A percentile compares a stretch with the other conserved stretches of the same genome.
These are phyloP conservation scores for Masnerella sp. DNA, from an alignment of 2,888 invertebrate species.

Conservation along the genomic window DNA sequence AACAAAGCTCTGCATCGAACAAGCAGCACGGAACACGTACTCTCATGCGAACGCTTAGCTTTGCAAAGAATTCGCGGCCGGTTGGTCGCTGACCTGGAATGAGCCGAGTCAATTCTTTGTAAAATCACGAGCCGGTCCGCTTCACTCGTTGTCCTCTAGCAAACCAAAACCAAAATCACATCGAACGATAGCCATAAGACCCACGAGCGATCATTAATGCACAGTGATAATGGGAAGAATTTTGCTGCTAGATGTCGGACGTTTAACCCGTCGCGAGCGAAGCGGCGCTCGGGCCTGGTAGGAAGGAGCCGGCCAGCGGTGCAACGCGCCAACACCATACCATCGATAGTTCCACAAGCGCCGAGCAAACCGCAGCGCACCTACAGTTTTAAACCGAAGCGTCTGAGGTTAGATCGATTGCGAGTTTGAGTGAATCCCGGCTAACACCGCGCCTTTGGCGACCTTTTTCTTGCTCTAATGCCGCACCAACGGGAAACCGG, in stretches of 20 bases:
- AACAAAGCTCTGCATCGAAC: conserved; percentile 5
- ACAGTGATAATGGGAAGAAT: conserved; percentile 56
- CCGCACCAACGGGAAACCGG: not conserved
- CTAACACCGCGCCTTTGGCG: conserved; percentile 60
- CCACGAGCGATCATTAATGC: conserved; percentile 1
- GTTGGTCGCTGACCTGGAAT: conserved; percentile 32
- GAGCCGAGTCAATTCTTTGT: conserved; percentile 28
- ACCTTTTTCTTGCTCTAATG: not conserved
- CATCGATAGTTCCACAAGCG: conserved; percentile 72
- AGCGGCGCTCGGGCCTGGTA: conserved; percentile 70
- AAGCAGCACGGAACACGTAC: conserved; percentile 5
- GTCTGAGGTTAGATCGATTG: conserved; percentile 75
- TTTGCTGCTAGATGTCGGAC: conserved; percentile 74
- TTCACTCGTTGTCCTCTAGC: conserved; percentile 23
- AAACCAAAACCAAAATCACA: not conserved
- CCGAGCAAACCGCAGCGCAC: conserved; percentile 73
- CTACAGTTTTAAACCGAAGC: conserved; percentile 76
- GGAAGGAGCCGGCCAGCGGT: conserved; percentile 70
- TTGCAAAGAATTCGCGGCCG: conserved; percentile 40
- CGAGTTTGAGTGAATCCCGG: conserved; percentile 66
- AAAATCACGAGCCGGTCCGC: conserved; percentile 22
- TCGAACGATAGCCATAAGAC: not conserved
- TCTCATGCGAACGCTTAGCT: conserved; percentile 36
- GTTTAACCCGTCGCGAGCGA: conserved; percentile 75
- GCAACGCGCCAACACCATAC: conserved; percentile 73